phyloP scores from a whole-genome alignment of 2,113 vertebrate genomes.

The Chaetorhynchus papuensis region DNA sequence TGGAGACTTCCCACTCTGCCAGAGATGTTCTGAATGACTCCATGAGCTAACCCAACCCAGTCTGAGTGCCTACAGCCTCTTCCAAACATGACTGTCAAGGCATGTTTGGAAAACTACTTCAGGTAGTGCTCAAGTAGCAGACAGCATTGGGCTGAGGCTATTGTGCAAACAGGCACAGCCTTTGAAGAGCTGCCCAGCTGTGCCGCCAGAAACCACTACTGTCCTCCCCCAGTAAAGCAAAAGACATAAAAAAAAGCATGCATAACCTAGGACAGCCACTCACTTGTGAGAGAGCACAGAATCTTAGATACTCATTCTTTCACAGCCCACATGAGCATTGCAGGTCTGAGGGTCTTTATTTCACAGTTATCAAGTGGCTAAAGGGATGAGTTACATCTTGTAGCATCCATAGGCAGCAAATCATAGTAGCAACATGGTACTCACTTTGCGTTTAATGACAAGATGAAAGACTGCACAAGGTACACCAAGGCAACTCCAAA shows the following conservation, averaged over 20 bases:
- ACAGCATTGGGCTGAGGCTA: background rate
- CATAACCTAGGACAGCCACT: background rate
- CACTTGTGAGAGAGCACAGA: background rate
- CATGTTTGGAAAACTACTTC: background rate
- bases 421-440: background rate
- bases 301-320: background rate
- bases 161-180: background rate
- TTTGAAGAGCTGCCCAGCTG: background rate
- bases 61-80: background rate
- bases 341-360: slow-evolving; percentile 42
- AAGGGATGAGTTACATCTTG: background rate
- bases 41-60: background rate
- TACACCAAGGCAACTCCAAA: background rate
- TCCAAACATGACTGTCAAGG: background rate
- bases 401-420: background rate
- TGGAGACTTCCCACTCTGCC: background rate
- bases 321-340: background rate
- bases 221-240: background rate
- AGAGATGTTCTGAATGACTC: background rate
- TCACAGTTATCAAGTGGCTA: background rate
- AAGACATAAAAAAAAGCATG: background rate
- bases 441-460: background rate
- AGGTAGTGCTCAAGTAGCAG: background rate
- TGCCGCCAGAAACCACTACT: background rate
- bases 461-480: background rate